These are phyloP conservation scores for Karalla daura DNA, from an alignment of 2,797 vertebrate species.

Conservation along the genomic window DNA sequence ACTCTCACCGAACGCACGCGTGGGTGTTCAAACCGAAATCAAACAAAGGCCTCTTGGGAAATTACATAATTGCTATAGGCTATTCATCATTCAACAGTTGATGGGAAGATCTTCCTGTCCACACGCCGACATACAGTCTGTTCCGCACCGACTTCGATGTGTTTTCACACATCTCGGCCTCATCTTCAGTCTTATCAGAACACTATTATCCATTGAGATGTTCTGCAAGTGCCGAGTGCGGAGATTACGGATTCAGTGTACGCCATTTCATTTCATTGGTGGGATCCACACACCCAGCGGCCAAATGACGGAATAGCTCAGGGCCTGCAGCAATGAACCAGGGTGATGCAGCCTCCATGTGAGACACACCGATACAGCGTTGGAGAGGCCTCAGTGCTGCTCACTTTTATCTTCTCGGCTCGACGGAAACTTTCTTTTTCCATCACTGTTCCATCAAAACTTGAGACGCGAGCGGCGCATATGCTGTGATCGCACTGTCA, in stretches of 20 bases:
- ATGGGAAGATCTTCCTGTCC: no score
- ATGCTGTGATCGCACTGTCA: no score
- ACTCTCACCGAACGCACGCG: neutral
- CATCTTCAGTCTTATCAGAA: neutral
- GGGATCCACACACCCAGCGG: slow-evolving; percentile 11
- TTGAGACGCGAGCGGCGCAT: no score
- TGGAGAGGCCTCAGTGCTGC: neutral
- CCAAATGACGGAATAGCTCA: slow-evolving; percentile 33
- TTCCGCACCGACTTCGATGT: neutral
- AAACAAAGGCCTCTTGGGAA: slow-evolving; percentile 9
- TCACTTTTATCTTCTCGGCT: neutral
- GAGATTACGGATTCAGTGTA: neutral
- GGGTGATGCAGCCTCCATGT: slow-evolving; percentile 12
- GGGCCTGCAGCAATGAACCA: slow-evolving; percentile 6
- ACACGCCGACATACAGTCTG: neutral
- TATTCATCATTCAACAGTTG: no score
- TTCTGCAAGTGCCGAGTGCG: neutral
- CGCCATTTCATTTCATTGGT: neutral
- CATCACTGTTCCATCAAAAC: slow-evolving; percentile 4
- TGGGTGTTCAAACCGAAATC: neutral
- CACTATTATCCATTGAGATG: neutral
- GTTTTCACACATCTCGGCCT: neutral
- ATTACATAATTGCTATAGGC: slow-evolving; percentile 12
- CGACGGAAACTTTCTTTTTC: slow-evolving; percentile 4
- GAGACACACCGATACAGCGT: neutral